A percentile compares a stretch with the other conserved stretches of the same genome.
Conservation (phyloP, 2,888 invertebrate genomes). For the Drosophila neotestacea region DNA sequence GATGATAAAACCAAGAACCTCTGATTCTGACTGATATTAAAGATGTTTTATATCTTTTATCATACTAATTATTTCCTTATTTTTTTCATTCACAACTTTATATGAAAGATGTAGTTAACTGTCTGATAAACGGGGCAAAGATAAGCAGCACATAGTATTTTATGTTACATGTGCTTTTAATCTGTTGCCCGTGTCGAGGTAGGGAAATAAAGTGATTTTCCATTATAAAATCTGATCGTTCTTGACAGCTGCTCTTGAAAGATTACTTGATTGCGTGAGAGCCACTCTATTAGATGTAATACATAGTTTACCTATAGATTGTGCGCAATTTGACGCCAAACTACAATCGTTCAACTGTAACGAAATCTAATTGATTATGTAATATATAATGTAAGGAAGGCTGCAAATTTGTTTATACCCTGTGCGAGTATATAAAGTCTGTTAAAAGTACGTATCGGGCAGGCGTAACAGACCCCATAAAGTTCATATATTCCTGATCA, state of each 20-base stretch:
- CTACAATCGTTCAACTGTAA: conserved; percentile 2
- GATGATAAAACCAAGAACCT: too few species aligned
- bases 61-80: neutral
- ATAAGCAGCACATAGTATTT: neutral
- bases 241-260: conserved; percentile 6
- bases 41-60: neutral
- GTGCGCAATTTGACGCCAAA: conserved; percentile 17
- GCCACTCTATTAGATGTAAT: neutral
- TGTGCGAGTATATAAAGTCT: too few species aligned
- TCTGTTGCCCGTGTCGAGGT: neutral
- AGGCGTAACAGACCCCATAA: too few species aligned
- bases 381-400: neutral
- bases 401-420: neutral
- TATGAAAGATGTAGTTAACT: neutral
- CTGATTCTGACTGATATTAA: too few species aligned
- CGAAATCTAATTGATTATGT: conserved; percentile 1
- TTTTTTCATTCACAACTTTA: neutral
- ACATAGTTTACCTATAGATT: neutral
- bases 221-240: conserved; percentile 12
- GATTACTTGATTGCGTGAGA: conserved; percentile 31
- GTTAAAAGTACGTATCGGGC: too few species aligned
- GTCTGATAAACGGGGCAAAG: neutral
- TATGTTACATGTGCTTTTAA: neutral
- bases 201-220: conserved; percentile 14
- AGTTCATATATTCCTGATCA: too few species aligned